Base-by-base conservation (phyloP, 2,797 vertebrate species). In the Chaunax sp. region DNA sequence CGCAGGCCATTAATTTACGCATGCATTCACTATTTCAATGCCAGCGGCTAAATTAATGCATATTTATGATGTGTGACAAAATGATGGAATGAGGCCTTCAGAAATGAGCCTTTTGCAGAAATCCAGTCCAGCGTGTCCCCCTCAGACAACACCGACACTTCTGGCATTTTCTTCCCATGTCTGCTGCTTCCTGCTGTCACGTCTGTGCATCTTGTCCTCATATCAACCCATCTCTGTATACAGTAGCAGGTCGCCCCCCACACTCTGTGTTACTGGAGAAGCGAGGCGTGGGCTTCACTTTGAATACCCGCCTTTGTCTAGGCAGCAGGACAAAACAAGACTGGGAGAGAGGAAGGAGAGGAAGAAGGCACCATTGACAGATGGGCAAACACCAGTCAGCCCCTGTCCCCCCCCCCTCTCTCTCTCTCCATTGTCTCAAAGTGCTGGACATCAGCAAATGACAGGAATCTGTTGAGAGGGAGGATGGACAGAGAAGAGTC, bases 391-490 rank as follows among this genome's bases (percentile, higher is more conserved):
- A 83, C 77, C 82, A 83, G 82, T 82, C 90, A 71, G 85, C 45
- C 89, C 84, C 83, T 83, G 85, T 86, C 88, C 80, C 75, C 82
- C 82, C 38, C 38, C 38, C 11, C 35, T 13, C 28, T 37, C 35
- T 55, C 84, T 75, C 78, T 66, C 89, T 66, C 92, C 85, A 90
- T 93, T 94, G 94, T 94, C 88, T 85, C 67, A 3, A 5, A 82
- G 78, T 64, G 85, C 80, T 72, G 80, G 88, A 93, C 89, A 88
- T 92, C 92, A 93, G 92, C 87, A 89, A 90, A 87, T 68, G 85
- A 80, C 85, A 91, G 88, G 91, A 94, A 93, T 93, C 90, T 68
- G 83, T 62, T 82, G 82, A 89, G 92, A 87, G 81, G 88, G 89
- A 88, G 82, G 78, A 85, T 63, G 19, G 77, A 49, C 69, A 52